Evolutionary conservation across 2,888 invertebrate species (phyloP).

Genomic region (Yponomeuta cagnagella): DNA sequence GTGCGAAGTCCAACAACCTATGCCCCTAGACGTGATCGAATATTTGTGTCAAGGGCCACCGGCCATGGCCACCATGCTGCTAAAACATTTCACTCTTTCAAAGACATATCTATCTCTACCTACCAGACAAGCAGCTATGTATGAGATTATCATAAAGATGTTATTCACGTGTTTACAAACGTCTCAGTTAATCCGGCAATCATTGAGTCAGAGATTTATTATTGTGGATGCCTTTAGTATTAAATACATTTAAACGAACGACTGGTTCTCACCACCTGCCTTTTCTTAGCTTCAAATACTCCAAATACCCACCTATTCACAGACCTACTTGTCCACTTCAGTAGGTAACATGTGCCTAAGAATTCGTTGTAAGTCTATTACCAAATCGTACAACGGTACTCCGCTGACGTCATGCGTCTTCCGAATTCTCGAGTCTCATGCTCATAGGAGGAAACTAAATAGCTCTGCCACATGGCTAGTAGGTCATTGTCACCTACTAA

Average conservation of each 20-base stretch:
- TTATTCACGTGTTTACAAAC: not conserved
- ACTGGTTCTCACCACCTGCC: too few relatives aligned
- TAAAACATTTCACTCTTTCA: not conserved
- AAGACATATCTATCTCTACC: not conserved
- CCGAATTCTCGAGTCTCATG: not conserved
- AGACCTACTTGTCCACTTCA: too few relatives aligned
- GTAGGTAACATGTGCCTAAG: too few relatives aligned
- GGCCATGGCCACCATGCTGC: not conserved
- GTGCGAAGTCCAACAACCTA: too few relatives aligned
- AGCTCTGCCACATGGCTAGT: not conserved
- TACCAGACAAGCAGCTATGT: not conserved
- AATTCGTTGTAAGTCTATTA: too few relatives aligned
- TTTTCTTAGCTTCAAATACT: too few relatives aligned
- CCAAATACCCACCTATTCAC: too few relatives aligned
- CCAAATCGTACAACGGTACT: too few relatives aligned
- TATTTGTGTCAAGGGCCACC: not conserved
- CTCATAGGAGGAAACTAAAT: not conserved
- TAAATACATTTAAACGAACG: not conserved
- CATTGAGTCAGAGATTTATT: not conserved
- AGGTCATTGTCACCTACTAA: conserved; percentile 10
- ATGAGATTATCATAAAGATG: not conserved
- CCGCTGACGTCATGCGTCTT: not conserved
- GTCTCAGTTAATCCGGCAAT: not conserved
- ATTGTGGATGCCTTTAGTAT: not conserved
- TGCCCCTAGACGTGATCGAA: too few relatives aligned